phyloP scores from a whole-genome alignment of 2,797 vertebrate species.

The Gobio occitaniae region DNA sequence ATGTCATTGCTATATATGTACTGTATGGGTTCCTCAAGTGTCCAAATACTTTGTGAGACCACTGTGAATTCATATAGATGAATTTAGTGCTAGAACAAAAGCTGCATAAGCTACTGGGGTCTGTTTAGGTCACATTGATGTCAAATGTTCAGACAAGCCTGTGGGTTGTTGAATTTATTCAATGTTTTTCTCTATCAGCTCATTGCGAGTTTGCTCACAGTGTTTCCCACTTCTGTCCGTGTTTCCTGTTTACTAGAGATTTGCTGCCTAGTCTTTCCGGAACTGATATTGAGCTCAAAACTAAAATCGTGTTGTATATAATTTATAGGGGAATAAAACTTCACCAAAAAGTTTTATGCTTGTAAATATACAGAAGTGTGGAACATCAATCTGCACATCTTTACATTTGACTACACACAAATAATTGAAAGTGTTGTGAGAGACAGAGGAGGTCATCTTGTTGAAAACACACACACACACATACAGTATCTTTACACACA shows the following conservation, averaged over 20 bases:
- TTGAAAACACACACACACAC: neutral
- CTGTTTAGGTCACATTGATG: constrained; percentile 20
- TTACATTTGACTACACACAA: constrained; percentile 41
- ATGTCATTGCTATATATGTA: neutral
- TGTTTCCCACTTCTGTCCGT: constrained; percentile 1
- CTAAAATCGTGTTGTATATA: constrained; percentile 4
- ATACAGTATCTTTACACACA: too few species aligned
- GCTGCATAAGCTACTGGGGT: neutral
- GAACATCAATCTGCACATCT: constrained; percentile 26
- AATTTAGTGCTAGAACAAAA: neutral
- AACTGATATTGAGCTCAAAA: constrained; percentile 18
- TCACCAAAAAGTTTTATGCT: constrained; percentile 15
- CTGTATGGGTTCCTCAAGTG: neutral
- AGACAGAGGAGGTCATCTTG: constrained; percentile 43
- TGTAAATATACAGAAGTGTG: constrained; percentile 38
- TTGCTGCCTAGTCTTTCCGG: constrained; percentile 35
- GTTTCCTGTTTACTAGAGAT: constrained; percentile 43
- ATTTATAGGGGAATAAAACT: constrained; percentile 38
- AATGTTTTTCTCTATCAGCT: constrained; percentile 47
- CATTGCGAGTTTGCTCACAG: constrained; percentile 30
- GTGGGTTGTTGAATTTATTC: constrained; percentile 45
- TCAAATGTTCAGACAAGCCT: constrained; percentile 24
- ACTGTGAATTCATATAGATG: neutral
- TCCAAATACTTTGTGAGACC: neutral
- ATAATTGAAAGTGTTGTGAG: constrained; percentile 42